phyloP scores from a whole-genome alignment of 2,888 invertebrate genomes.

The Aspidapion aeneum region DNA sequence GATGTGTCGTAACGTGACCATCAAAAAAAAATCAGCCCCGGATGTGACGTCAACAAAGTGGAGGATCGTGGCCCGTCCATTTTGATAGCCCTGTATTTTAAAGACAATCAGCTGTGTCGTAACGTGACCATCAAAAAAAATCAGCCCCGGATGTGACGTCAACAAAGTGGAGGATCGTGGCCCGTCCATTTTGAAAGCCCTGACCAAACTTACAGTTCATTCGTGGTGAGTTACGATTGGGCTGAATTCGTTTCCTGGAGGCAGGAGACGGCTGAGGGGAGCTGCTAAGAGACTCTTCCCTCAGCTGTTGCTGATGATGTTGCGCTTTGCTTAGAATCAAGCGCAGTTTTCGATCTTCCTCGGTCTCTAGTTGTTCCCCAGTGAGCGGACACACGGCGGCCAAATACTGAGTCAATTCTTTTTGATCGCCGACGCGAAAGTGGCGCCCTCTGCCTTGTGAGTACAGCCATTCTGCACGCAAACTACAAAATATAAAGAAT shows the following conservation, averaged over 20 bases:
- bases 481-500: constrained; percentile 50
- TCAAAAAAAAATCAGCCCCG: no score
- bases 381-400: constrained; percentile 79
- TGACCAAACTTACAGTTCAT: constrained; percentile 47
- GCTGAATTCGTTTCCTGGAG: constrained; percentile 50
- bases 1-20: no score
- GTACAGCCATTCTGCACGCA: constrained; percentile 94
- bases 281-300: constrained; percentile 53
- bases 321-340: constrained; percentile 87
- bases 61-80: no score
- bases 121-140: no score
- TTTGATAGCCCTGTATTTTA: no score
- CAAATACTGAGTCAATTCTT: constrained; percentile 76
- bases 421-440: constrained; percentile 82
- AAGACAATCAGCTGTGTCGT: no score
- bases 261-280: constrained; percentile 50
- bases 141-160: no score
- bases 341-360: constrained; percentile 82
- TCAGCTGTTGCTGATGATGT: constrained; percentile 81
- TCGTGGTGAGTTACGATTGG: constrained; percentile 49
- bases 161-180: no score
- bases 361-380: constrained; percentile 77
- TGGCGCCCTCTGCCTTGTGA: constrained; percentile 91
- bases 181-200: no score
- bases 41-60: no score